Conservation (phyloP, 2,888 invertebrate species). For the Autographa gamma region DNA sequence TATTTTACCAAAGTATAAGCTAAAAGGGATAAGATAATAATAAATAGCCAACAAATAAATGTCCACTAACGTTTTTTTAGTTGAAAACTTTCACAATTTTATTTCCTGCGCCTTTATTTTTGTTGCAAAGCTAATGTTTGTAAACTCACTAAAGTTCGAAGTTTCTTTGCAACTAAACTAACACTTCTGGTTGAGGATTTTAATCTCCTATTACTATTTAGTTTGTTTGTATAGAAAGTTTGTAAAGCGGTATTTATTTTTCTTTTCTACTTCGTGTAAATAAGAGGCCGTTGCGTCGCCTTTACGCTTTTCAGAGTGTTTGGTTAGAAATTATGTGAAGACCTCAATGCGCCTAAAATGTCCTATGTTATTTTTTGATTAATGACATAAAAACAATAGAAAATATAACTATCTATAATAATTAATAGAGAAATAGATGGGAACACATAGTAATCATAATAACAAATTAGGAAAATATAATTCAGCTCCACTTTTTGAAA, state of each 20-base stretch:
- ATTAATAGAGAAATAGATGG: no score
- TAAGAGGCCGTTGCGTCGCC: not conserved
- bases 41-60: conserved; percentile 43
- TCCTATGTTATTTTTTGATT: not conserved
- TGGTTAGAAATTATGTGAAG: not conserved
- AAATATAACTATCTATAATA: no score
- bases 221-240: not conserved
- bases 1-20: not conserved
- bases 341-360: not conserved
- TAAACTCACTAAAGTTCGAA: conserved; percentile 28
- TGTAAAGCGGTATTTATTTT: not conserved
- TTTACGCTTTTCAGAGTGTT: not conserved
- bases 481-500: no score
- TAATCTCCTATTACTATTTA: conserved; percentile 34
- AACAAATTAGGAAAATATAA: no score
- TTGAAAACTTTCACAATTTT: conserved; percentile 37
- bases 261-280: not conserved
- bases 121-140: conserved; percentile 47
- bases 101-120: conserved; percentile 38
- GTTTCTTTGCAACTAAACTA: conserved; percentile 44
- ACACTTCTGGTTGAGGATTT: conserved; percentile 36
- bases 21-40: conserved; percentile 17
- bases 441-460: no score
- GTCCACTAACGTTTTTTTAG: conserved; percentile 33
- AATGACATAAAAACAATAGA: no score